Evolutionary conservation across 1,140 invertebrate genomes (phyloP), one percentile per base, ranked within the genome.

Genomic region (Antheraea mylitta): DNA sequence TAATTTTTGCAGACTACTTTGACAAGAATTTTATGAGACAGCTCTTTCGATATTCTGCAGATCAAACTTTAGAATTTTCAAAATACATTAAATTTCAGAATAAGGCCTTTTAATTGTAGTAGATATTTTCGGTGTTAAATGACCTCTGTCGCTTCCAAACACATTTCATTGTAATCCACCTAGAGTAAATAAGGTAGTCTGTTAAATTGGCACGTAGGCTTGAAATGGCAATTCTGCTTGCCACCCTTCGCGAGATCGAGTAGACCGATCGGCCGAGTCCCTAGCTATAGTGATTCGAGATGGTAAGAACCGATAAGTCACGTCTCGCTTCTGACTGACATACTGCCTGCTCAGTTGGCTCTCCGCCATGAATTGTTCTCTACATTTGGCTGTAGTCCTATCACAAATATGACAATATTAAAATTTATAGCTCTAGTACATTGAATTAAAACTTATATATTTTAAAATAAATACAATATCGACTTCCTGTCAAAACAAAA

Each of bases 131-230:
- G 16, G 45, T 53, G 9, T 53, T 53, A 53, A 53, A 13, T 53
- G 11, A 53, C 2, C 11, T n/a, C 11, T 16, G 45, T 53, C 13
- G 11, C 45, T 53, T 53, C 45, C 10, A 53, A 53, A 53, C 16
- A 53, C 16, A 53, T 53, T 53, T 53, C 45, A 53, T 53, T 53
- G 45, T 53, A 30, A 30, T 30, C 45, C 16, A 16, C 11, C 11
- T 53, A n/a, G 11, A 16, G 45, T 53, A 53, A 53, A 53, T 53
- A 53, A 13, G 45, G 45, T 53, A 16, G 45, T 53, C 45, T 53
- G 45, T 53, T 53, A n/a, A 53, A 53, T 16, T 53, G 45, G 45
- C 45, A 53, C 45, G 45, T 53, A 53, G 45, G 45, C 45, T 53
- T 53, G 16, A 53, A 53, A 53, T 53, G 45, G 45, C 45, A 53